Conservation (phyloP, 2,113 vertebrate species). For the Etheostoma spectabile region DNA sequence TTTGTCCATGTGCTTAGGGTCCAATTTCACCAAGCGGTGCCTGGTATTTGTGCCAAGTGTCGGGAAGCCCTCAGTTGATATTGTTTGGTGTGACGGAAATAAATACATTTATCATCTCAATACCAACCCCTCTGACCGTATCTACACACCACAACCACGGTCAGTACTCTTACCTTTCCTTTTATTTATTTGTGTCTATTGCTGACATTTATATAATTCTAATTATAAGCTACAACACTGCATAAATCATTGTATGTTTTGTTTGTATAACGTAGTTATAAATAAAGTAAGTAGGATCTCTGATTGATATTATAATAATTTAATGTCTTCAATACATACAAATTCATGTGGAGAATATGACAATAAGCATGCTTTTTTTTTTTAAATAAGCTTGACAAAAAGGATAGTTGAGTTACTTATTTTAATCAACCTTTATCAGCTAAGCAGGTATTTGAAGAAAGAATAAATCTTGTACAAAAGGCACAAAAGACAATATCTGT, state of each 20-base stretch:
- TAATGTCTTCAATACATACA: too few relatives aligned
- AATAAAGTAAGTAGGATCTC: too few relatives aligned
- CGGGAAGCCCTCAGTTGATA: not conserved
- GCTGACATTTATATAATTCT: too few relatives aligned
- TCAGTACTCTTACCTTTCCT: constrained; percentile 29
- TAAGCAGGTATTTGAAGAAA: not conserved
- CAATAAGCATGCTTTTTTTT: too few relatives aligned
- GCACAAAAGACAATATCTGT: not conserved
- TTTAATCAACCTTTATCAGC: not conserved
- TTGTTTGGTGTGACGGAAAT: constrained; percentile 47
- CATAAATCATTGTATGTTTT: too few relatives aligned
- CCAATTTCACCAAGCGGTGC: constrained; percentile 83
- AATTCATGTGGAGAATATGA: too few relatives aligned
- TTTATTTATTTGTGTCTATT: not conserved
- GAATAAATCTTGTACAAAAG: not conserved
- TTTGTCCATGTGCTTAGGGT: constrained; percentile 79
- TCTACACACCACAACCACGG: constrained; percentile 49
- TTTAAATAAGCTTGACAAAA: too few relatives aligned
- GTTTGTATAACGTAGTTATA: too few relatives aligned
- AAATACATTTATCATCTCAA: rapidly evolving
- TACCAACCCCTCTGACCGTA: not conserved
- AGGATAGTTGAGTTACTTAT: too few relatives aligned
- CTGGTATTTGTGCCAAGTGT: constrained; percentile 76
- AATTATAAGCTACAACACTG: too few relatives aligned
- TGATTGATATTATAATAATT: not conserved